phyloP scores from a whole-genome alignment of 2,888 invertebrate genomes.

The Petrolisthes manimaculis region DNA sequence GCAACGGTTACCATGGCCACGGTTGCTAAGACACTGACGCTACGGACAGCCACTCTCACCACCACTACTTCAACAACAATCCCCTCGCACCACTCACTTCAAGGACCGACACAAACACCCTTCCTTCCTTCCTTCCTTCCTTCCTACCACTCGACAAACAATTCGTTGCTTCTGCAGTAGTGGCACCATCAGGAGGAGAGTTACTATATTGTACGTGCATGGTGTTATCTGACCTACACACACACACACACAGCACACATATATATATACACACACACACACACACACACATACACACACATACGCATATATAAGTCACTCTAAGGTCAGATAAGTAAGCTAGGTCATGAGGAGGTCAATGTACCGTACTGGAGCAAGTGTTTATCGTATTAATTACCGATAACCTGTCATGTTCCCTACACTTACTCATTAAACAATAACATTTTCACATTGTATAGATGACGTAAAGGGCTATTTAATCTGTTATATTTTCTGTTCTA shows the following conservation, averaged over 20 bases:
- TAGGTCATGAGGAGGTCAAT: background rate
- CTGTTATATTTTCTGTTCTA: background rate
- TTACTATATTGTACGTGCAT: background rate
- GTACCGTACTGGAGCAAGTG: background rate
- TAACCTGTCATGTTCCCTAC: background rate
- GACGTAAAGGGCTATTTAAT: background rate
- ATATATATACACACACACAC: background rate
- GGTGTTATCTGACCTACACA: background rate
- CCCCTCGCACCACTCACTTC: background rate
- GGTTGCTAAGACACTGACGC: constrained; percentile 26
- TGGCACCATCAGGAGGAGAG: background rate
- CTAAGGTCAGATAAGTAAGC: too few relatives aligned
- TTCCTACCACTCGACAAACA: background rate
- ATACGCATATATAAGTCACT: background rate
- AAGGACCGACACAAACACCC: background rate
- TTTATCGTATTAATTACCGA: background rate
- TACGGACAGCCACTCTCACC: background rate
- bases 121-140: background rate
- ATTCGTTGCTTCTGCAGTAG: background rate
- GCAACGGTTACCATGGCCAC: constrained; percentile 21
- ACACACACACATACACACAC: background rate
- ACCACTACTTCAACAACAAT: background rate
- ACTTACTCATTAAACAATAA: too few relatives aligned
- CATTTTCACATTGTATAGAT: background rate
- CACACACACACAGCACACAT: background rate